Evolutionary conservation across 1,140 invertebrate genomes (phyloP), one percentile per base, ranked within the genome.

Genomic region (Papilio polytes): DNA sequence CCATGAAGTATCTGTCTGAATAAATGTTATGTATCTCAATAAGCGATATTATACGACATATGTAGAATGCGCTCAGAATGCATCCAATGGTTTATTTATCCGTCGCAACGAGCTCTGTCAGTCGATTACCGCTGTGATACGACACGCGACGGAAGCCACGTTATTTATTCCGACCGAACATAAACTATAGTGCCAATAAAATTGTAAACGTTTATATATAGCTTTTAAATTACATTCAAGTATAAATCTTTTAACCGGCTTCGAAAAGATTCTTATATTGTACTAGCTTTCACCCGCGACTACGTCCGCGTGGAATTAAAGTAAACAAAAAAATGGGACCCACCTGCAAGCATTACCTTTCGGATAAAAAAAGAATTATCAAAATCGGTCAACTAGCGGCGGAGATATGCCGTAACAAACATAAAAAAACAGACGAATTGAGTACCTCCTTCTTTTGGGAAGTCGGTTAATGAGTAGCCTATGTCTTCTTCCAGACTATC

Each of bases 31-130:
- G 6, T 15, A 36, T 70, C 63, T 70, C 22, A 15, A 70, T 31
- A 70, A 15, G 26, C 63, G 63, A 66, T 66, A 66, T 31, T 31
- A 26, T 18, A 31, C 63, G 63, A 66, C 7, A 31, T 70, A 70
- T 36, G 63, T 70, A 31, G 22, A 70, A 31, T 70, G 26, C 22
- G 22, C 63, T 66, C 63, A 66, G 63, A 13, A 66, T 66, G 63
- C 22, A 66, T 31, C 26, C 63, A 66, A 66, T 66, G 31, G 63
- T 66, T 66, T 66, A 66, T 66, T 66, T 66, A 66, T 66, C 63
- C 63, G 3, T 22, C 26, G 63, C 63, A 66, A 66, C 63, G 63
- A 66, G 63, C 22, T 31, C 63, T 66, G 63, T 31, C 63, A 66
- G 63, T 66, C 63, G 63, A 66, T 66, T 66, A 66, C 22, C 63